Evolutionary conservation across 2,888 invertebrate species (phyloP).

Genomic region (Amiota minor): DNA sequence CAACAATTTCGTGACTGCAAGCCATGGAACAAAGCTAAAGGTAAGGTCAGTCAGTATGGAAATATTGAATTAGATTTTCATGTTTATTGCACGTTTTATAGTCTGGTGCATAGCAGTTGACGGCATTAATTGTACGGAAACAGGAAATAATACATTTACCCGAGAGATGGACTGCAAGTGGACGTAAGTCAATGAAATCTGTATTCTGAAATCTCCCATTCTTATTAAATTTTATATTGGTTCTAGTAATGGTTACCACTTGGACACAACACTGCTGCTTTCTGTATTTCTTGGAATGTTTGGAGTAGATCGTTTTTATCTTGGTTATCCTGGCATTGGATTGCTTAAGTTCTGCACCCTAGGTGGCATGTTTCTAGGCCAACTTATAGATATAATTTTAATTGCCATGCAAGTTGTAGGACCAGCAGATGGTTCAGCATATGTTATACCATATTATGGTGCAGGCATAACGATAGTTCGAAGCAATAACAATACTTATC

Average conservation of each 20-base stretch:
- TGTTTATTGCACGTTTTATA: slow-evolving; percentile 61
- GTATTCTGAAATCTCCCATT: background rate
- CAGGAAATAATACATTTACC: slow-evolving; percentile 85
- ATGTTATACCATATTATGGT: slow-evolving; percentile 94
- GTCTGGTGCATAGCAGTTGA: slow-evolving; percentile 88
- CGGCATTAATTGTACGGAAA: slow-evolving; percentile 86
- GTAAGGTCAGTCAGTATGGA: slow-evolving; percentile 73
- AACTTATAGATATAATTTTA: slow-evolving; percentile 93
- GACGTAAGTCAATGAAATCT: slow-evolving; percentile 82
- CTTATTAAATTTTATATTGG: background rate
- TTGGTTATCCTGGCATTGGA: slow-evolving; percentile 98
- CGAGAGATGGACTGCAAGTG: slow-evolving; percentile 91
- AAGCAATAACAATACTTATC: slow-evolving; percentile 89
- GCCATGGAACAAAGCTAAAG: slow-evolving; percentile 84
- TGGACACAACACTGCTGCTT: slow-evolving; percentile 91
- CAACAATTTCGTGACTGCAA: slow-evolving; percentile 90
- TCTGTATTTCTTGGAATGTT: slow-evolving; percentile 99
- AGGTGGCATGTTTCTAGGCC: slow-evolving; percentile 96
- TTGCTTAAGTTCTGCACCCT: slow-evolving; percentile 95
- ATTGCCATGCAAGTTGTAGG: slow-evolving; percentile 83
- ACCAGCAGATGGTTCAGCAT: slow-evolving; percentile 95
- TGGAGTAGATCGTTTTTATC: slow-evolving; percentile 96
- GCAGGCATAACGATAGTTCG: slow-evolving; percentile 86
- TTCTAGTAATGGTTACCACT: slow-evolving; percentile 91
- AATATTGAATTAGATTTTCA: background rate